A percentile compares a stretch with the other conserved stretches of the same genome.
Conservation (phyloP, 2,888 invertebrate species). For the Dioctria rufipes region DNA sequence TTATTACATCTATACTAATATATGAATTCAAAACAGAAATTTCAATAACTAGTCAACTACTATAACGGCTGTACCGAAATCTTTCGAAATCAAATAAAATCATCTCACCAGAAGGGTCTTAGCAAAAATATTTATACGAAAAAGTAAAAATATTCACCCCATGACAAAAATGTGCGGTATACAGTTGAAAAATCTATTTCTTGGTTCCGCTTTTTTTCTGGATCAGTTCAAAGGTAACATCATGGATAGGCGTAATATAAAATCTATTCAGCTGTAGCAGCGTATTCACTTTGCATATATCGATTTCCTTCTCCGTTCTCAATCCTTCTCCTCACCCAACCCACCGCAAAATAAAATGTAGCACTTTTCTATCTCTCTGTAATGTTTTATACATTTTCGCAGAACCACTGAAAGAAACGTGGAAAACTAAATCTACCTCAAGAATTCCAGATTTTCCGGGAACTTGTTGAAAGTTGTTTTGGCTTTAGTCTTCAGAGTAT, state of each 20-base stretch:
- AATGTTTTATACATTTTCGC: slow-evolving; percentile 37
- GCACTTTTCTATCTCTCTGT: neutral
- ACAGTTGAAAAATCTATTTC: slow-evolving; percentile 37
- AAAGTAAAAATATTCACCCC: slow-evolving; percentile 24
- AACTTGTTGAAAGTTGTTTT: slow-evolving; percentile 55
- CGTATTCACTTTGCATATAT: slow-evolving; percentile 53
- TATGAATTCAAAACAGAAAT: too few relatives aligned
- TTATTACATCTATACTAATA: too few relatives aligned
- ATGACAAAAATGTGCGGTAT: slow-evolving; percentile 1
- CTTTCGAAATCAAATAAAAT: slow-evolving; percentile 41
- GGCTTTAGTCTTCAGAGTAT: slow-evolving; percentile 7
- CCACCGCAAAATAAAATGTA: neutral
- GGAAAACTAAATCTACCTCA: slow-evolving; percentile 41
- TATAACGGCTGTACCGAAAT: neutral
- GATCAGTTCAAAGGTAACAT: slow-evolving; percentile 33
- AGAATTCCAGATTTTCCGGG: slow-evolving; percentile 49
- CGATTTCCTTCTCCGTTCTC: slow-evolving; percentile 15
- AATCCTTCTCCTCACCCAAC: too few relatives aligned
- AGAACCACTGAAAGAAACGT: slow-evolving; percentile 17
- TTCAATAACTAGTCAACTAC: too few relatives aligned
- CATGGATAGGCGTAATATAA: slow-evolving; percentile 50
- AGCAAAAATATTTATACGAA: slow-evolving; percentile 45
- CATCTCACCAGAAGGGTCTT: slow-evolving; percentile 2
- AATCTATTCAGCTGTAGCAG: slow-evolving; percentile 38
- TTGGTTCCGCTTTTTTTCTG: slow-evolving; percentile 31